Evolutionary conservation across 2,113 vertebrate species (phyloP).

Genomic region (Turdus rufiventris): DNA sequence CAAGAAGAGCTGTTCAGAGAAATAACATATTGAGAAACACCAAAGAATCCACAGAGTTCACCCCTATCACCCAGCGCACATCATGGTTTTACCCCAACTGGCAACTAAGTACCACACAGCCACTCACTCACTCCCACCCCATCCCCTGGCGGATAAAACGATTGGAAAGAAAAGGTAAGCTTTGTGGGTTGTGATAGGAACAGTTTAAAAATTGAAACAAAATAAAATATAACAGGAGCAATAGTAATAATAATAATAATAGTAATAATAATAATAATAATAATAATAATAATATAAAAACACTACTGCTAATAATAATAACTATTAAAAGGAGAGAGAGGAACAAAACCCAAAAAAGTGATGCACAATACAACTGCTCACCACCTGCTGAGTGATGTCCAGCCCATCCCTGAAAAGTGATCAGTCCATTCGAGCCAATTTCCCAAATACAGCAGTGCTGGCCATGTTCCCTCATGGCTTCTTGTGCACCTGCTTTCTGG

Average conservation of each 20-base stretch:
- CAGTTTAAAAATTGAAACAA: not conserved
- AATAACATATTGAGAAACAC: not conserved
- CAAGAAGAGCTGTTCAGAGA: not conserved
- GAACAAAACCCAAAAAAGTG: not conserved
- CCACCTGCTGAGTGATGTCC: not conserved
- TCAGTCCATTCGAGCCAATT: not conserved
- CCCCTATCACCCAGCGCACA: rapidly evolving
- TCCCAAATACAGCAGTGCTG: not conserved
- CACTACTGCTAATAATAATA: not conserved
- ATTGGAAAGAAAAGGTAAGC: not conserved
- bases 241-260: not conserved
- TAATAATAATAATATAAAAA: not conserved
- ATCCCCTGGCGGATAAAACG: not conserved
- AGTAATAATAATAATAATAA: not conserved
- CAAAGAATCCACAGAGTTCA: not conserved
- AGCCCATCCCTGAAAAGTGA: not conserved
- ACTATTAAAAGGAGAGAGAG: not conserved
- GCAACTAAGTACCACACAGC: not conserved
- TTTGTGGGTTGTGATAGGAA: not conserved
- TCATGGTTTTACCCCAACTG: not conserved
- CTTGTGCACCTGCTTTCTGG: not conserved
- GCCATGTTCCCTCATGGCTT: not conserved
- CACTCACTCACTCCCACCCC: not conserved
- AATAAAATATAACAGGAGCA: not conserved
- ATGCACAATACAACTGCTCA: not conserved